phyloP scores from a whole-genome alignment of 2,888 invertebrate genomes.

The Lepidocyrtoides sp. region DNA sequence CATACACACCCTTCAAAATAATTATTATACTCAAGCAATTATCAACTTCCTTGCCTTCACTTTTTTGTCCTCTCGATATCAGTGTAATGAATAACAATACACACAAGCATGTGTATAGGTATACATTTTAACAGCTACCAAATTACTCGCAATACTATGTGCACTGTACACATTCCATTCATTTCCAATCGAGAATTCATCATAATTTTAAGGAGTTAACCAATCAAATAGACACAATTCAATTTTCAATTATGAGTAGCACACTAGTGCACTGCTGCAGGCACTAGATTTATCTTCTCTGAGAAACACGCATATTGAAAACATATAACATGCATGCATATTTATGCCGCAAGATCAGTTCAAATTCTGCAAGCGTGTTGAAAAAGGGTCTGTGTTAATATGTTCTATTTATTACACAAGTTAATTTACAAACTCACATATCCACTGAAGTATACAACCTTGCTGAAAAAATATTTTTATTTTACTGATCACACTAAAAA shows the following conservation, averaged over 20 bases:
- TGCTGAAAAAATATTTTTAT: background rate
- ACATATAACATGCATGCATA: background rate
- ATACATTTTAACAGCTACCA: background rate
- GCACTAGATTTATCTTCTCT: no score
- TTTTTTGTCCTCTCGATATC: background rate
- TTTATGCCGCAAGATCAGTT: constrained; percentile 5
- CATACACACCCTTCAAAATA: constrained; percentile 42
- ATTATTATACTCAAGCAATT: background rate
- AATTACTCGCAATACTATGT: constrained; percentile 15
- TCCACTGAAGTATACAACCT: constrained; percentile 52
- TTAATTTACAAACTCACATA: constrained; percentile 62
- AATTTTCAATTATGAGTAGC: background rate
- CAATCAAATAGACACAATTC: background rate
- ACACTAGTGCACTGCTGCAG: no score
- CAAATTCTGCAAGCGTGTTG: constrained; percentile 44
- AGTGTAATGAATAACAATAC: background rate
- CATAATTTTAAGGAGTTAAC: background rate
- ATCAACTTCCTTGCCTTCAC: constrained; percentile 31
- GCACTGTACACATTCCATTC: no score
- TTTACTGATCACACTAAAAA: background rate
- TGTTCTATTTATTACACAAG: constrained; percentile 45
- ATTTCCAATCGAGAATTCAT: constrained; percentile 40
- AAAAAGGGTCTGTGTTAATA: constrained; percentile 38
- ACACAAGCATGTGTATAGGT: background rate
- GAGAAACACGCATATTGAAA: background rate